Conservation (phyloP, 1,140 invertebrate genomes). For the Lordiphosa mommai region DNA sequence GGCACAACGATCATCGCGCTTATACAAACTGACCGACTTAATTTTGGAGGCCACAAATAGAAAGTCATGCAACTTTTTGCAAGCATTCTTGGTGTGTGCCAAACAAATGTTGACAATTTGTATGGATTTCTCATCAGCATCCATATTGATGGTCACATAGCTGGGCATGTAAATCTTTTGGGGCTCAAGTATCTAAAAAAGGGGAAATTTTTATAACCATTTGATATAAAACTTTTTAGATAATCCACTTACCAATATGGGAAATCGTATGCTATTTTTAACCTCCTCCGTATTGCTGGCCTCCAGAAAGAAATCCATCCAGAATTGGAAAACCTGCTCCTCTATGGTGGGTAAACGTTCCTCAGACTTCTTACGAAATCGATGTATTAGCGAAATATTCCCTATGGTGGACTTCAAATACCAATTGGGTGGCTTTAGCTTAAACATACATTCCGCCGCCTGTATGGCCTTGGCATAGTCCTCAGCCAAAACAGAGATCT, state of each 20-base stretch:
- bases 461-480: constrained; percentile 98
- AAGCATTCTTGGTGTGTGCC: constrained; percentile 87
- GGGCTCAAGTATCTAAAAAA: constrained; percentile 92
- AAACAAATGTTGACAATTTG: constrained; percentile 93
- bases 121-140: constrained; percentile 94
- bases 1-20: constrained; percentile 95
- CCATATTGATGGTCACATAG: constrained; percentile 96
- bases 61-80: constrained; percentile 95
- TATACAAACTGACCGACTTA: constrained; percentile 96
- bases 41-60: constrained; percentile 95
- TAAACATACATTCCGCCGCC: constrained; percentile 99
- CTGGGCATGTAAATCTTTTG: constrained; percentile 96
- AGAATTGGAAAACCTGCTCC: constrained; percentile 96
- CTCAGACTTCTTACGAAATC: constrained; percentile 91
- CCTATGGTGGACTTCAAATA: constrained; percentile 99
- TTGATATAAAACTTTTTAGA: not conserved
- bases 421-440: constrained; percentile 99
- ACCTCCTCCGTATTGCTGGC: constrained; percentile 88
- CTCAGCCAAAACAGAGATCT: constrained; percentile 98
- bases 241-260: constrained; percentile 81
- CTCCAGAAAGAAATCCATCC: constrained; percentile 99
- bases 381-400: constrained; percentile 97
- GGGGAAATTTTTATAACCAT: not conserved
- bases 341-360: constrained; percentile 86
- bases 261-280: constrained; percentile 90